Conservation (phyloP, 2,888 invertebrate genomes). For the Keiferia lycopersicella region DNA sequence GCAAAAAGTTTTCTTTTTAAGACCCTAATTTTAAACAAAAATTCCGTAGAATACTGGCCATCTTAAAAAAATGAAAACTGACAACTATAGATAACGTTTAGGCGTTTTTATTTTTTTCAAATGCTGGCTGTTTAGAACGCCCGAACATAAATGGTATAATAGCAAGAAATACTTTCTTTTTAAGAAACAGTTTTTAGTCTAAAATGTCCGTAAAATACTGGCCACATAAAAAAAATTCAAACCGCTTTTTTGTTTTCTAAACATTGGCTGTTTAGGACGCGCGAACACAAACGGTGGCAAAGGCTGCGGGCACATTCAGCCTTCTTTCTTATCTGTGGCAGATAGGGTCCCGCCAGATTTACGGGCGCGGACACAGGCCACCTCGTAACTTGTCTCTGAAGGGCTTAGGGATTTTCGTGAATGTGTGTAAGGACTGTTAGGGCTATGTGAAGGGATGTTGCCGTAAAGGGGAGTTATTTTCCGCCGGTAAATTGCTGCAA, state of each 20-base stretch:
- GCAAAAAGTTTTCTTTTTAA: background rate
- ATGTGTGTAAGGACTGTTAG: constrained; percentile 18
- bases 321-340: constrained; percentile 39
- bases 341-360: constrained; percentile 41
- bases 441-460: constrained; percentile 13
- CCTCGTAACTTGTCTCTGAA: constrained; percentile 41
- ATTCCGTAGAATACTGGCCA: no score
- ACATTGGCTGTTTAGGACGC: constrained; percentile 20
- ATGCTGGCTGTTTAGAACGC: no score
- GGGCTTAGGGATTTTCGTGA: constrained; percentile 28
- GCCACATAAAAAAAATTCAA: background rate
- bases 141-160: no score
- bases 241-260: background rate
- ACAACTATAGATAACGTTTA: no score
- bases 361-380: constrained; percentile 39
- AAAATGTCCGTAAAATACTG: background rate
- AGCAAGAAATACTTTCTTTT: no score
- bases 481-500: background rate
- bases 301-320: constrained; percentile 29
- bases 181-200: no score
- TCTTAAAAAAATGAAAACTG: no score
- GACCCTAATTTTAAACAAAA: no score
- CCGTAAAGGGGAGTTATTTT: constrained; percentile 17
- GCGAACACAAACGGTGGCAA: constrained; percentile 16
- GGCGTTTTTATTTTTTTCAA: no score